phyloP scores from a whole-genome alignment of 2,888 invertebrate genomes.

The Lepidonotus clava region DNA sequence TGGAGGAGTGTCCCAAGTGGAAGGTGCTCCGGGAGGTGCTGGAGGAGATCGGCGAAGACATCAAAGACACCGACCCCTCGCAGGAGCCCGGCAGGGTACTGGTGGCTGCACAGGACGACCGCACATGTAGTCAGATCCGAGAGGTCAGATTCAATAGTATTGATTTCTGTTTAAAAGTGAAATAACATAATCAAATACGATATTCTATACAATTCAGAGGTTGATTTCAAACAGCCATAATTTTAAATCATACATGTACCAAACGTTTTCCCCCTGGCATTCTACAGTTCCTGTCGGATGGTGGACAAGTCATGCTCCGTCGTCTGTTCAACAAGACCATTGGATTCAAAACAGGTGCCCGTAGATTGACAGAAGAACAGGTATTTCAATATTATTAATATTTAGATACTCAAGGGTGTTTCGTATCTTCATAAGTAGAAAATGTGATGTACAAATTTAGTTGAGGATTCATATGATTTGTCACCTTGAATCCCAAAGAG shows the following conservation, averaged over 20 bases:
- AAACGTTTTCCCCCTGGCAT: neutral
- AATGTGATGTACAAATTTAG: no score
- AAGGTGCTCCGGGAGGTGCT: slow-evolving; percentile 89
- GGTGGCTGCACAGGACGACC: slow-evolving; percentile 91
- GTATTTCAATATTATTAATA: no score
- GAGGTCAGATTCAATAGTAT: no score
- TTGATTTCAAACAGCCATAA: no score
- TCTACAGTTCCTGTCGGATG: slow-evolving; percentile 75
- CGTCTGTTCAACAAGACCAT: slow-evolving; percentile 74
- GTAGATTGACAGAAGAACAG: neutral
- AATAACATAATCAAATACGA: no score
- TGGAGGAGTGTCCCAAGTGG: slow-evolving; percentile 96
- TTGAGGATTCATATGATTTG: no score
- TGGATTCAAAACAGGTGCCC: slow-evolving; percentile 65
- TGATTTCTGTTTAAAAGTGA: no score
- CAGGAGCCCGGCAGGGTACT: slow-evolving; percentile 84
- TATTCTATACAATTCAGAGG: no score
- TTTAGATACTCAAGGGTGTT: no score
- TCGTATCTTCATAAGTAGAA: no score
- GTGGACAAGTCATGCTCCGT: slow-evolving; percentile 71
- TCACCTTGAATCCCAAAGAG: no score
- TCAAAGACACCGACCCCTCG: slow-evolving; percentile 79
- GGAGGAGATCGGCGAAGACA: slow-evolving; percentile 90
- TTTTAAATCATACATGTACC: no score
- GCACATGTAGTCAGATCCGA: slow-evolving; percentile 89